Base-by-base conservation (phyloP, 2,888 invertebrate genomes). In the Esperia sulphurella region DNA sequence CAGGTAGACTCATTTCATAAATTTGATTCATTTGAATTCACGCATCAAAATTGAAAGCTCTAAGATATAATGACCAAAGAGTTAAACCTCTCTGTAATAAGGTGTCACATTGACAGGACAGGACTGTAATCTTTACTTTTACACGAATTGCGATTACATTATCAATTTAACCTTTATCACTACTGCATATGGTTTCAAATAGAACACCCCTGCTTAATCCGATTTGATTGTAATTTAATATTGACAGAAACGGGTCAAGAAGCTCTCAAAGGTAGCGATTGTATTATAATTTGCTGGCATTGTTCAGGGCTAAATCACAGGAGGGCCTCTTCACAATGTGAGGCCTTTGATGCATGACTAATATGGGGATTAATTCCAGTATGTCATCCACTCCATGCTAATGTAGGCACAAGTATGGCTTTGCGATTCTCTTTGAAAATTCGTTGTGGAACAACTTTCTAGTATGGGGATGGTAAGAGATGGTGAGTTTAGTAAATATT, bases 321-420 rank as follows among this genome's bases (percentile, higher is more conserved):
- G 63, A 73, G 77, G 68, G 35, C 74, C 66, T 63, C 77, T 80
- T 62, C 60, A 77, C 74, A 72, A 74, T 78, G 61, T 67, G 69
- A 62, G 66, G 66, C 77, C 85, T 86, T 89, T 89, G 87, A 88
- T 83, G 87, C 84, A 83, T 87, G 76, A 65, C 73, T 87, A 86
- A 86, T 82, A 77, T 76, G 80, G 73, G 65, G 65, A 81, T 83
- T 87, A 87, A 87, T 81, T 78, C 74, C 77, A 71, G 79, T 79
- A 78, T 85, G 84, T 81, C 87, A 85, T 84, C 79, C 81, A 82
- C 84, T 85, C 68, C 59, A 85, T 73, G 74, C 74, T 83, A 83
- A 85, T 83, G 71, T 76, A 65, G 61, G 57, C 57, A 60, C 53
- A 55, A 62, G 62, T 68, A 66, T 59, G 72, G 75, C 75, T 83